A percentile compares a stretch with the other conserved stretches of the same genome.
Conservation (phyloP, 23 tunicate genomes). For the Phallusia fumigata region DNA sequence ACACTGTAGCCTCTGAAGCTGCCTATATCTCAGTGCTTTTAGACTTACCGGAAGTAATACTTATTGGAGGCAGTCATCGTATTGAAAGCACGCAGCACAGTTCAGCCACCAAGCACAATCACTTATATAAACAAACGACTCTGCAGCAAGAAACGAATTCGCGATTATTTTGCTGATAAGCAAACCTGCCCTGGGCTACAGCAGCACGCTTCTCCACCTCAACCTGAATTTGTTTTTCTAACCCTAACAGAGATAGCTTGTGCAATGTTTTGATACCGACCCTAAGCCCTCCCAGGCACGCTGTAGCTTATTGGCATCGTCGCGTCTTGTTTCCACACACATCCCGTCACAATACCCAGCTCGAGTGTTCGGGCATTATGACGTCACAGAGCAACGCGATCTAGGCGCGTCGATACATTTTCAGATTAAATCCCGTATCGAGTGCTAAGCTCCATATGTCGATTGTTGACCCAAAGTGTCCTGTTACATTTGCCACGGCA, state of each 20-base stretch:
- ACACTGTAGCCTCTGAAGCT: no score
- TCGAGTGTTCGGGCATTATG: neutral
- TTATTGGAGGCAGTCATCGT: neutral
- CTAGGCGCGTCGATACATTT: conserved; percentile 3
- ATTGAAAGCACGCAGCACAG: neutral
- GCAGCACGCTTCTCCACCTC: neutral
- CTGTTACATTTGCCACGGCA: no score
- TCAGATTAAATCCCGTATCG: conserved; percentile 14
- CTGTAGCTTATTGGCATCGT: neutral
- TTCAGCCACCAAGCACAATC: neutral
- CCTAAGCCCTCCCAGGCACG: neutral
- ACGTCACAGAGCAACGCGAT: neutral
- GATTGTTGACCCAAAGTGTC: conserved; percentile 15
- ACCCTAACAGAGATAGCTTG: neutral
- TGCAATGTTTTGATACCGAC: neutral
- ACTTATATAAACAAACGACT: no score
- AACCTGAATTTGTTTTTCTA: neutral
- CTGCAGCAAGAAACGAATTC: no score
- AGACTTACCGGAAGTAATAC: neutral
- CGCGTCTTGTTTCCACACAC: neutral
- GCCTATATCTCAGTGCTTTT: neutral
- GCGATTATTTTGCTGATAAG: neutral
- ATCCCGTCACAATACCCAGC: neutral
- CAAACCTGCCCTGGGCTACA: neutral
- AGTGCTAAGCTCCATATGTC: conserved; percentile 16